Conservation (phyloP, 1,140 invertebrate species). For the Euwallacea similis region DNA sequence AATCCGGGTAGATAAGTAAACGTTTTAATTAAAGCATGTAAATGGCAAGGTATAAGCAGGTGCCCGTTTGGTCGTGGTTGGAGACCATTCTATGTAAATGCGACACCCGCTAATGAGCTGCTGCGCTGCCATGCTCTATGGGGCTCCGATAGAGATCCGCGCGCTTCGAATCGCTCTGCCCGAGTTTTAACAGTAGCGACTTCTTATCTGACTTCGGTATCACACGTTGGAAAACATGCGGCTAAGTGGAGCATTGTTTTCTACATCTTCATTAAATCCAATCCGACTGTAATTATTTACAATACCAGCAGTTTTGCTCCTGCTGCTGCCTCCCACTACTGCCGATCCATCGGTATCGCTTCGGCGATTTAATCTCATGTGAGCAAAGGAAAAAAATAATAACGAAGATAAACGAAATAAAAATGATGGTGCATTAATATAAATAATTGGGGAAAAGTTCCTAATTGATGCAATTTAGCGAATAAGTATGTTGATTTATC, state of each 20-base stretch:
- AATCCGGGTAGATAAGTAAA: slow-evolving; percentile 14
- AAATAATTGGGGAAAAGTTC: background rate
- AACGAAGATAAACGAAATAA: background rate
- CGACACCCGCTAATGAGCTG: slow-evolving; percentile 52
- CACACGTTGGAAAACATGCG: slow-evolving; percentile 25
- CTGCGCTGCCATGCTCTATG: slow-evolving; percentile 22
- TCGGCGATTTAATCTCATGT: background rate
- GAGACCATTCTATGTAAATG: slow-evolving; percentile 52
- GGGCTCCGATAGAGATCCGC: slow-evolving; percentile 30
- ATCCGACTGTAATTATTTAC: slow-evolving; percentile 32
- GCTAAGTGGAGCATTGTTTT: slow-evolving; percentile 38
- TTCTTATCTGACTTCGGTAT: slow-evolving; percentile 35
- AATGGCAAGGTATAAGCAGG: slow-evolving; percentile 38
- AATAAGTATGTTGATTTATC: slow-evolving; percentile 19
- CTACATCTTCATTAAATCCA: slow-evolving; percentile 34
- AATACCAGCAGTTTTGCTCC: slow-evolving; percentile 24
- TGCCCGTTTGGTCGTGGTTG: slow-evolving; percentile 41
- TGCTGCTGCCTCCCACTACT: background rate
- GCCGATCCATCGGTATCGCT: background rate
- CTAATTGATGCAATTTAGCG: slow-evolving; percentile 23
- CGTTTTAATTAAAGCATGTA: slow-evolving; percentile 48
- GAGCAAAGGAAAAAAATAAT: background rate
- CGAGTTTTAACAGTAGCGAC: slow-evolving; percentile 36
- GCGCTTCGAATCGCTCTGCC: slow-evolving; percentile 28
- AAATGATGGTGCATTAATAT: background rate